Evolutionary conservation across 23 tunicate genomes (phyloP).

Genomic region (Halocynthia roretzi): DNA sequence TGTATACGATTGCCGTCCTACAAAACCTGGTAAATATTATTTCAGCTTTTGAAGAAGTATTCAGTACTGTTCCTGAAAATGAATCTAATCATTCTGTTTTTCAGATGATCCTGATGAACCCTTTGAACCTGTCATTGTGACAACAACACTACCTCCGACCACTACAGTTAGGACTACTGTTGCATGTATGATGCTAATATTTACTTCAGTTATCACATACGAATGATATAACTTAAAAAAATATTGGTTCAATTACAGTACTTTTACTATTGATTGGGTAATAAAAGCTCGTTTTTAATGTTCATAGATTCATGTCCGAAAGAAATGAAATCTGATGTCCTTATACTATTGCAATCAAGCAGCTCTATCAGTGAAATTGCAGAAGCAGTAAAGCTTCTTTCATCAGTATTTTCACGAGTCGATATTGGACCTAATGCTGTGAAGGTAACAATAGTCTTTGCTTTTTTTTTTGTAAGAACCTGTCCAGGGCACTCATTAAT

Average conservation of each 20-base stretch:
- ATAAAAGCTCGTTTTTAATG: not conserved
- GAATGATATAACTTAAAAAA: too few species aligned
- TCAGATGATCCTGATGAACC: conserved; percentile 2
- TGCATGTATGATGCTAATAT: not conserved
- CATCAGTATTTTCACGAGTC: conserved; percentile 23
- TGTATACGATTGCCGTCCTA: conserved; percentile 19
- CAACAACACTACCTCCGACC: not conserved
- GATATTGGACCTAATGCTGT: conserved; percentile 31
- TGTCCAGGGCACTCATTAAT: too few species aligned
- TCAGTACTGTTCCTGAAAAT: not conserved
- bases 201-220: too few species aligned
- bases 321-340: conserved; percentile 29
- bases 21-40: too few species aligned
- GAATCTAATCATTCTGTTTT: not conserved
- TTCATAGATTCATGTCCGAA: conserved; percentile 31
- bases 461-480: too few species aligned
- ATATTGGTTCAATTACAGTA: not conserved
- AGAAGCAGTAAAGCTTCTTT: not conserved
- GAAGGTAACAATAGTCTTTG: conserved; percentile 14
- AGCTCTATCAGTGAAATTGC: conserved; percentile 31
- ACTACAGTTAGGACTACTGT: not conserved
- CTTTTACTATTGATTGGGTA: not conserved
- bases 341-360: conserved; percentile 36
- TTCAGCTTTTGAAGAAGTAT: not conserved
- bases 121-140: not conserved